Percentiles rank a stretch among this genome's conserved stretches.
These are phyloP conservation scores for Acronicta leporina DNA, from an alignment of 2,888 invertebrate genomes.

Conservation along the genomic window DNA sequence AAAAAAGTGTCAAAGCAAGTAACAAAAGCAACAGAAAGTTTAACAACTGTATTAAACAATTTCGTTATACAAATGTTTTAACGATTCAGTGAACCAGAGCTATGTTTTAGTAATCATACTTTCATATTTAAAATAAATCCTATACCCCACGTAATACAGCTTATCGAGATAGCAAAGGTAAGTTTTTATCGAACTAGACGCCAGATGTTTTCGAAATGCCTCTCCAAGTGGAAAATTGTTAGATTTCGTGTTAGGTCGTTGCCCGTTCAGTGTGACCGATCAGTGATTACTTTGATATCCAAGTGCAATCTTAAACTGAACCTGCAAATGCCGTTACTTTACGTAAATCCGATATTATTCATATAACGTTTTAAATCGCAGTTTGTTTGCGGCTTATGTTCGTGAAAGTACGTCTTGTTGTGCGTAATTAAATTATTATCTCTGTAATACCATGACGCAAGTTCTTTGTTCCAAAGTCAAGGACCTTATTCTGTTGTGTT, in stretches of 20 bases:
- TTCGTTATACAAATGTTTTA: conserved; percentile 73
- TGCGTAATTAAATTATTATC: conserved; percentile 39
- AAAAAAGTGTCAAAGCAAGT: conserved; percentile 37
- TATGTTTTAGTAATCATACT: conserved; percentile 36
- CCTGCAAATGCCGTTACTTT: conserved; percentile 53
- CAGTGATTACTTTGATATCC: conserved; percentile 69
- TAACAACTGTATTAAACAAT: conserved; percentile 66
- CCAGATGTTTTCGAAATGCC: conserved; percentile 82
- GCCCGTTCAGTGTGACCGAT: conserved; percentile 79
- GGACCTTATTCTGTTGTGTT: conserved; percentile 66
- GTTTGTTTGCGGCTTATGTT: conserved; percentile 13
- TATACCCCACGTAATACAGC: conserved; percentile 57
- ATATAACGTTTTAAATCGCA: conserved; percentile 18
- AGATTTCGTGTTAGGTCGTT: conserved; percentile 80
- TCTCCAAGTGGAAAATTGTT: conserved; percentile 81
- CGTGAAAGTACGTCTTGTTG: conserved; percentile 32
- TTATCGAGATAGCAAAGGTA: conserved; percentile 43
- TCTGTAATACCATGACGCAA: conserved; percentile 40
- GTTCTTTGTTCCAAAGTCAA: conserved; percentile 72
- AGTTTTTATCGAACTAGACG: conserved; percentile 56
- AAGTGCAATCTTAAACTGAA: conserved; percentile 64
- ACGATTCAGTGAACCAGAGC: conserved; percentile 69
- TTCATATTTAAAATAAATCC: conserved; percentile 42
- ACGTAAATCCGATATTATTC: conserved; percentile 31
- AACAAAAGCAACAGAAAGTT: conserved; percentile 65